phyloP scores from a whole-genome alignment of 2,113 vertebrate genomes.

The Zosterops lateralis region DNA sequence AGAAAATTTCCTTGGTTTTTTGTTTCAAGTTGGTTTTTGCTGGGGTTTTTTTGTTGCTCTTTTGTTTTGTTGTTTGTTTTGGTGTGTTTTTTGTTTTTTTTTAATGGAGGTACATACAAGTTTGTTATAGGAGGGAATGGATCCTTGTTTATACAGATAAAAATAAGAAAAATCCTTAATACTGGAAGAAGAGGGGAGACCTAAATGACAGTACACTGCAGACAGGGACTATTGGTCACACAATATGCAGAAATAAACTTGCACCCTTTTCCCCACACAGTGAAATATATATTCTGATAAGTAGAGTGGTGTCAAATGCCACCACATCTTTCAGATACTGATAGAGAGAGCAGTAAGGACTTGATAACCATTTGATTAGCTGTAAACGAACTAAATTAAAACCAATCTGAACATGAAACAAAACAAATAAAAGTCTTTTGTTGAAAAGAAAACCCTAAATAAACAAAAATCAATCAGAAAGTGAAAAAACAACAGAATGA shows the following conservation, averaged over 20 bases:
- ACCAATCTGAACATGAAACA: not conserved
- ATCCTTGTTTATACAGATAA: not conserved
- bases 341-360: not conserved
- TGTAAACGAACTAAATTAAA: not conserved
- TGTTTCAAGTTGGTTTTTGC: not conserved
- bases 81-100: not conserved
- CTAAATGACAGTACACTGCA: not conserved
- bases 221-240: not conserved
- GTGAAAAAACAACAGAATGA: not conserved
- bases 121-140: not conserved
- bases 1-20: not conserved
- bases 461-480: not conserved
- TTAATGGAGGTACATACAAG: not conserved
- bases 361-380: not conserved
- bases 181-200: not conserved
- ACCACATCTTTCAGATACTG: not conserved
- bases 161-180: not conserved
- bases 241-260: not conserved
- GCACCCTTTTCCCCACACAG: not conserved
- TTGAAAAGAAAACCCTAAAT: not conserved
- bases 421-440: not conserved
- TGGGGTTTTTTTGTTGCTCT: accelerated
- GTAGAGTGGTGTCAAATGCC: not conserved
- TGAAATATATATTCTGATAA: not conserved
- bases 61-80: not conserved